Evolutionary conservation across 1,140 invertebrate genomes (phyloP), one percentile per base, ranked within the genome.

Genomic region (Pogonus chalceus): DNA sequence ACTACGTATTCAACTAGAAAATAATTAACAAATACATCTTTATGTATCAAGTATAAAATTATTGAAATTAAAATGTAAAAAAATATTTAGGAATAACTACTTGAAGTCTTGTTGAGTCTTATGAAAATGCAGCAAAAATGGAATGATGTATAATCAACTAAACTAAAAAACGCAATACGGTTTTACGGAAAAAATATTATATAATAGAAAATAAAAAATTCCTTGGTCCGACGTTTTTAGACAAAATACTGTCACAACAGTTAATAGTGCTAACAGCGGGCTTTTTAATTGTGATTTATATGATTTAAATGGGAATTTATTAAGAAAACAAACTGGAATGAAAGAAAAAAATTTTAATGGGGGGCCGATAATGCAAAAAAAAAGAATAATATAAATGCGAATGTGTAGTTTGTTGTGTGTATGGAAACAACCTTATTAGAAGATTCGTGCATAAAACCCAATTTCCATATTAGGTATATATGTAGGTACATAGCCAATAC

Each of bases 1-100:
- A 43, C 18, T 43, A 43, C 37, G 46, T 43, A 51, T 49, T 58
- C 46, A 65, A 67, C 60, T 67, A 66, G 65, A 58, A 66, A 68
- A 61, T 68, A 68, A 60, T 68, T 68, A 68, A 68, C 66, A 68
- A 67, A 66, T 68, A 66, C 63, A 62, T 64, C 53, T 66, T 57
- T 63, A 65, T 53, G 56, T 52, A 56, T 39, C 18, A 56, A 52
- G 64, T 65, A 67, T 54, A 60, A 62, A 64, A 63, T 61, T 56
- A 61, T 60, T 60, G 62, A 61, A 65, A 62, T 64, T 64, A 66
- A n/a, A n/a, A 62, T 63, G 62, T 66, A 67, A 67, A 67, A 67
- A 67, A 66, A 67, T 66, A 66, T 65, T 56, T 63, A 65, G 63
- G 60, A 67, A 65, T 65, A 60, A 62, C 60, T 64, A 63, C 58